phyloP scores from a whole-genome alignment of 2,113 vertebrate genomes.

The Hyaena hyaena region DNA sequence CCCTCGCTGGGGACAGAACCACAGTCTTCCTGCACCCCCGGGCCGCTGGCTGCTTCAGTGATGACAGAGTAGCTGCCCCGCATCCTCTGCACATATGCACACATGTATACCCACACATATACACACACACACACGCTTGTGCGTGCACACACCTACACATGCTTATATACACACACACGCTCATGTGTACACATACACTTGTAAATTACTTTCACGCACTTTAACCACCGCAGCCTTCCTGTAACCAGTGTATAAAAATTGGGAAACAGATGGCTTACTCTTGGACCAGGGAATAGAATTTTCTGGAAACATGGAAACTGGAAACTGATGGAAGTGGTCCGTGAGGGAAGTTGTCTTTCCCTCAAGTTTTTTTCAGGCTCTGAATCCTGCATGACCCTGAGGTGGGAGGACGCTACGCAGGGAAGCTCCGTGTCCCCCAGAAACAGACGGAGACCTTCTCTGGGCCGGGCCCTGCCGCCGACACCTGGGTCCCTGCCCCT shows the following conservation, averaged over 20 bases:
- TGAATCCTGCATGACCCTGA: background rate
- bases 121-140: too few species aligned
- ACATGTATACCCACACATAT: too few species aligned
- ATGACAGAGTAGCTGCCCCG: too few species aligned
- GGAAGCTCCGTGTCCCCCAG: background rate
- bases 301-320: background rate
- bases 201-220: too few species aligned
- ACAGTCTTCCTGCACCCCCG: background rate
- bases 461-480: background rate
- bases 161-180: background rate
- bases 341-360: too few species aligned
- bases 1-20: background rate
- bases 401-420: background rate
- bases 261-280: fast-evolving
- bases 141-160: fast-evolving
- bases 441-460: background rate
- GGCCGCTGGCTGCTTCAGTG: background rate
- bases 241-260: background rate
- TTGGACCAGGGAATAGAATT: too few species aligned
- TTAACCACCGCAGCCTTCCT: background rate
- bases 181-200: too few species aligned
- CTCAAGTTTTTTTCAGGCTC: background rate
- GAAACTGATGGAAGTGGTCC: too few species aligned
- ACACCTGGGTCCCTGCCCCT: background rate
- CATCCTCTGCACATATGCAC: too few species aligned